Evolutionary conservation across 2,888 invertebrate species (phyloP), one percentile per base, ranked within the genome.

Genomic region (Cephus pygmeus): DNA sequence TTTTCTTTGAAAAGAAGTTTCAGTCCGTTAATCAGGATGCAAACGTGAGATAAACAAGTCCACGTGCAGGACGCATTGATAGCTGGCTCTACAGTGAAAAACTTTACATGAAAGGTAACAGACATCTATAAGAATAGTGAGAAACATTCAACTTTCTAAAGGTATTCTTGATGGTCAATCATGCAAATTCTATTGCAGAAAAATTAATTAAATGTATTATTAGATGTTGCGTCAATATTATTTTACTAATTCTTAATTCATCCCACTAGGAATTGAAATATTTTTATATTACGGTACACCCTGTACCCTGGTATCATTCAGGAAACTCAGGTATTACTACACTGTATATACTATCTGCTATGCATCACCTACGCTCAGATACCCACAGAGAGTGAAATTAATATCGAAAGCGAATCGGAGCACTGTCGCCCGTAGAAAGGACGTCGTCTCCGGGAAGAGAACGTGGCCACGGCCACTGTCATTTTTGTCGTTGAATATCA

Each of bases 301-400:
- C 56, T 56, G 23, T 56, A 23, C 56, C 56, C 23, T 56, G 9
- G 23, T 15, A 56, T 56, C 56, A 56, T 9, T 23, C 56, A 56
- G 9, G 56, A 56, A 56, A 56, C 23, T 56, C 2, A 56, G 56
- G 56, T 56, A 56, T 23, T 56, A 23, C 56, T 56, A 23, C 23
- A 56, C 9, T 9, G 56, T 23, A 23, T 23, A 56, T 56, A 56
- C 6, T 56, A 56, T 56, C 12, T 35, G 23, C 56, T 56, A 56
- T 2, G 9, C 56, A 56, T 56, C 56, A 9, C 23, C 56, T 23
- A 56, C 23, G 56, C 56, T 23, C 9, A 9, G 56, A 56, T 56
- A 56, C 23, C 56, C 56, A 9, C 23, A 9, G 77, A 79, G 75
- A 75, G 77, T 75, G 77, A 79, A 79, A 79, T 79, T 79, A 77